Percentiles rank a stretch among this genome's conserved stretches.
Conservation (phyloP, 2,113 vertebrate species). For the Lipotes vexillifer region DNA sequence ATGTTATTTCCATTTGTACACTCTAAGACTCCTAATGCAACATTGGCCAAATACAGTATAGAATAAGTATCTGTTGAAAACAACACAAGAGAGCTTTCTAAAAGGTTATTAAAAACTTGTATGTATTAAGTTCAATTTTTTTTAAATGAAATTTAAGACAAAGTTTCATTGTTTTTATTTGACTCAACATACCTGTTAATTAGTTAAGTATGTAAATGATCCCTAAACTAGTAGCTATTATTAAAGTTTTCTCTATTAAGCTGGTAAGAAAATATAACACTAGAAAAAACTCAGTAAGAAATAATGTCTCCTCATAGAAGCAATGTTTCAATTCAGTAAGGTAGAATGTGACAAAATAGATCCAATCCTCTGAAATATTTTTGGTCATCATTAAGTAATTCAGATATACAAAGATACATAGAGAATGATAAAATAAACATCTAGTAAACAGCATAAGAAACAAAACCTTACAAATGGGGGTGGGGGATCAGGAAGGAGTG, state of each 20-base stretch:
- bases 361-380: neutral
- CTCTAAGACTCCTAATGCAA: neutral
- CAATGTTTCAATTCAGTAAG: neutral
- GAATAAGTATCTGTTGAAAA: neutral
- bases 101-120: neutral
- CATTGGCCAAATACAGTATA: neutral
- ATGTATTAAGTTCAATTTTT: conserved; percentile 30
- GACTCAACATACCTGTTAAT: neutral
- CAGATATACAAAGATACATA: neutral
- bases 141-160: neutral
- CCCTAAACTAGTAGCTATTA: neutral
- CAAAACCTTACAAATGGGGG: neutral
- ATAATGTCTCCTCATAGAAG: neutral
- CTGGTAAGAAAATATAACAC: neutral
- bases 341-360: neutral
- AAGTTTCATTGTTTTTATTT: neutral
- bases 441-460: neutral
- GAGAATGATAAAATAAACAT: neutral
- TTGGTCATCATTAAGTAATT: neutral
- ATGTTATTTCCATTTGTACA: neutral
- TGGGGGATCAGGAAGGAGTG: neutral
- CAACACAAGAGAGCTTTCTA: neutral
- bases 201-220: neutral
- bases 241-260: neutral
- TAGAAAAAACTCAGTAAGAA: neutral